These are phyloP conservation scores for human (Homo sapiens) DNA, from an alignment of 2,113 vertebrate genomes.

Conservation along the genomic window GRCh38 chr4:46786001-46786500, in stretches of 20 bases:
- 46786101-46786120: not conserved
- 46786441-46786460: not conserved
- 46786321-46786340: not conserved
- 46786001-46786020: not conserved
- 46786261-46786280: not conserved
- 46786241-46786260: not conserved
- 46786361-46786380: not conserved
- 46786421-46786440: not conserved
- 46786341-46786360: not conserved
- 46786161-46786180: not conserved
- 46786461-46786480: not conserved
- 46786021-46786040: conserved; percentile 7
- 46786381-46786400: too few species aligned
- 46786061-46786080: conserved; percentile 19
- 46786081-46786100: not conserved
- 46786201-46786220: not conserved
- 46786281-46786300: not conserved
- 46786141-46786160: not conserved
- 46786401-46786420: not conserved
- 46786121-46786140: not conserved
- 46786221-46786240: not conserved
- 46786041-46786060: conserved; percentile 20
- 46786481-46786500: not conserved
- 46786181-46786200: not conserved
- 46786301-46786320: not conserved